Conservation (phyloP, 2,888 invertebrate species). For the Bombylius major region DNA sequence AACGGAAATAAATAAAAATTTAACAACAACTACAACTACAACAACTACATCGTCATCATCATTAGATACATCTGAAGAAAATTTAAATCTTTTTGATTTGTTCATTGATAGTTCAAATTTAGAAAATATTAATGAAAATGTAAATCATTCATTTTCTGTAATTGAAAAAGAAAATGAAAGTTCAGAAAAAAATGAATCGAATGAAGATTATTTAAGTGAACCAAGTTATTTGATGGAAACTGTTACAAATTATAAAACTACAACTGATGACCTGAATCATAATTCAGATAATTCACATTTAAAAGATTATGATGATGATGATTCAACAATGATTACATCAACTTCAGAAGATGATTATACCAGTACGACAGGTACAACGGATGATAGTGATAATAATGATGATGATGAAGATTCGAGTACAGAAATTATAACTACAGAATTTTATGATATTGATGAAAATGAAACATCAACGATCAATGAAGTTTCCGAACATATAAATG, state of each 20-base stretch:
- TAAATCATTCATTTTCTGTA: not conserved
- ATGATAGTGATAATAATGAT: no score
- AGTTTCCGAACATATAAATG: not conserved
- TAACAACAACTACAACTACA: not conserved
- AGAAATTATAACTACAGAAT: not conserved
- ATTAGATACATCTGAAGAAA: slow-evolving; percentile 1
- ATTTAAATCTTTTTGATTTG: not conserved
- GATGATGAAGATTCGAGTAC: not conserved
- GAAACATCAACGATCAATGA: not conserved
- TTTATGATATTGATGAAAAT: not conserved
- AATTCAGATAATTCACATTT: not conserved
- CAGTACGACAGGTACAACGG: not conserved
- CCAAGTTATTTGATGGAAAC: not conserved
- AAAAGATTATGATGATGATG: not conserved
- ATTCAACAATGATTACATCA: not conserved
- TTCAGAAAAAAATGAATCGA: not conserved
- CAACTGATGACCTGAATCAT: not conserved
- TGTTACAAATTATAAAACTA: not conserved
- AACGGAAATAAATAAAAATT: not conserved
- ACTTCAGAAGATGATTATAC: not conserved
- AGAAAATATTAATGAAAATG: not conserved
- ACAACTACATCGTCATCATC: not conserved
- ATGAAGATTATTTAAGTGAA: not conserved
- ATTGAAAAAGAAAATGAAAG: not conserved
- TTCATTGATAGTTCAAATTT: not conserved